Percentiles rank a stretch among this genome's conserved stretches.
phyloP scores from a whole-genome alignment of 35 echinoderm and acorn worm genomes.

The Amphiura filiformis region DNA sequence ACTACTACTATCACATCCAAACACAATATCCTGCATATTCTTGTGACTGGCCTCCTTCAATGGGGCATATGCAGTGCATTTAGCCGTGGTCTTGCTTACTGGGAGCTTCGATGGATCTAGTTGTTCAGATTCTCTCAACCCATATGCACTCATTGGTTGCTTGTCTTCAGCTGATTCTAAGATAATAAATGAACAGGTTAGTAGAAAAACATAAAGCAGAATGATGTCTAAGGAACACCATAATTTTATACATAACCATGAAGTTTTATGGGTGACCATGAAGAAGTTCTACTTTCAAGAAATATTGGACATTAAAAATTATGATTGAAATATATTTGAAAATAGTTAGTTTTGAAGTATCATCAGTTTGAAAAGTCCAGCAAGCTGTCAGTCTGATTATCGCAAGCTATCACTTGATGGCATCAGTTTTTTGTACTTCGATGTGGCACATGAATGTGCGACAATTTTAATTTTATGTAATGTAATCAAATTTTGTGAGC shows the following conservation, averaged over 20 bases:
- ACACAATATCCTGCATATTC: conserved; percentile 46
- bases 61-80: conserved; percentile 57
- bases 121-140: conserved; percentile 50
- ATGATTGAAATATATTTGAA: too few species aligned
- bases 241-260: conserved; percentile 5
- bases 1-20: conserved; percentile 45
- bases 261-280: neutral
- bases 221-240: neutral
- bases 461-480: too few species aligned
- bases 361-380: too few species aligned
- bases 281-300: too few species aligned
- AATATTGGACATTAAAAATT: too few species aligned
- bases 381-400: too few species aligned
- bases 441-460: too few species aligned
- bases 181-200: neutral
- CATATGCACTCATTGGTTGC: conserved; percentile 51
- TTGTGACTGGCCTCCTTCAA: conserved; percentile 44
- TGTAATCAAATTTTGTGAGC: too few species aligned
- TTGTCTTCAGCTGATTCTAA: conserved; percentile 51
- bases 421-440: too few species aligned
- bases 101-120: conserved; percentile 27
- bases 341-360: too few species aligned
- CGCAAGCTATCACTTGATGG: too few species aligned
- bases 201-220: too few species aligned
- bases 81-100: neutral